Base-by-base conservation (phyloP, 2,113 vertebrate genomes). In the Gallinago paraguaiae region DNA sequence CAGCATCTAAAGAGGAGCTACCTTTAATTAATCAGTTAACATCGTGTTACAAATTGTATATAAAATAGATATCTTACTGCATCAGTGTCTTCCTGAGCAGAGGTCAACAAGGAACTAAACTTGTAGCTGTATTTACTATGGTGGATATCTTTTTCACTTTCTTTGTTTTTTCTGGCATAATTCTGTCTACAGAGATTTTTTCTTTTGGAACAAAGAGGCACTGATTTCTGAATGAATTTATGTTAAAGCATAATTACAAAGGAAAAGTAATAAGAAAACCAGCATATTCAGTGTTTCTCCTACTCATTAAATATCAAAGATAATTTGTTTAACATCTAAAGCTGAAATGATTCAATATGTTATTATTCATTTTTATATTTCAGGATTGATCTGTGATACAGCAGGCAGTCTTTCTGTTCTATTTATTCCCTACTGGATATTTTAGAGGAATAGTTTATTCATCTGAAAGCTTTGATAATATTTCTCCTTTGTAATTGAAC, bases 361-460 rank as follows among this genome's bases (percentile, higher is more conserved):
- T 82, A 33, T 51, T 86, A 60, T 30, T 72, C 24, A 30, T 13
- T 85, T 84, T 76, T 69, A 31, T 72, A 72, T 85, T 80, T 80
- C 71, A 76, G 11, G 81, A 85, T 71, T 56, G 0, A 91, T 94
- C 72, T 92, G 27, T 43, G 43, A 68, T 87, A 68, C 57, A 85
- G 61, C n/a, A 79, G 53, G 48, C 13, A 68, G 17, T 48, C 82
- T 92, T 88, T 69, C 7, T 79, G 14, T 88, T 80, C n/a, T 39
- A 50, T 7, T 68, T 72, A 84, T 51, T 92, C 69, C n/a, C 90
- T 81, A 54, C 31, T 75, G 69, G 64, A 84, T 25, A 67, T 83
- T 89, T 91, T 74, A 88, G 22, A 77, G 31, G 20, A 89, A 82
- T 45, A 88, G 61, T 93, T 92, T 72, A 83, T 94, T 90, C 12